Percentiles rank a stretch among this genome's conserved stretches.
These are phyloP conservation scores for Nephotettix cincticeps DNA, from an alignment of 1,140 invertebrate genomes.

Conservation along the genomic window DNA sequence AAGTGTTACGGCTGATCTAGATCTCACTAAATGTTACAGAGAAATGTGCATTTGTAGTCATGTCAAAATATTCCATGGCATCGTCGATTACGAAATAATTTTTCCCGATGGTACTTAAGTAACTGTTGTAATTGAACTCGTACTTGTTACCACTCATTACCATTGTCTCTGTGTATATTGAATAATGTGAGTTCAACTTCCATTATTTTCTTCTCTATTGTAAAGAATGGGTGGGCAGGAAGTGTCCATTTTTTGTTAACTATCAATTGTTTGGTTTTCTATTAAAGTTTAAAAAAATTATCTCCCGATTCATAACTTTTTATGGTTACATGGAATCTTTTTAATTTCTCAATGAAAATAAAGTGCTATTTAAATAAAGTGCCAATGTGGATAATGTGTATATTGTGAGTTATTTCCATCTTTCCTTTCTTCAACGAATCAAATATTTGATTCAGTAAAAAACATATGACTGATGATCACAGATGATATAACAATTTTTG, in stretches of 20 bases:
- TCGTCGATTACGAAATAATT: conserved; percentile 25
- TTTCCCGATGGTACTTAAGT: conserved; percentile 34
- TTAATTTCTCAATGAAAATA: conserved; percentile 32
- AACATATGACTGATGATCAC: too few species aligned
- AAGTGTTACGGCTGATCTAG: conserved; percentile 22
- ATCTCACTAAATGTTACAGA: conserved; percentile 31
- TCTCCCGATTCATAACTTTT: conserved; percentile 32
- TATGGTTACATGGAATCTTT: conserved; percentile 34
- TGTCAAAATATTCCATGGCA: conserved; percentile 20
- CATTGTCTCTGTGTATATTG: conserved; percentile 33
- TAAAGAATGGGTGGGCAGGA: conserved; percentile 29
- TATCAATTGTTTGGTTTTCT: conserved; percentile 28
- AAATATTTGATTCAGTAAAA: too few species aligned
- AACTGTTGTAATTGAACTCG: conserved; percentile 34
- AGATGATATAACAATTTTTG: too few species aligned
- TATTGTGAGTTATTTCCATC: neutral
- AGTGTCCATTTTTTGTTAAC: conserved; percentile 28
- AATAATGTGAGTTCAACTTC: conserved; percentile 29
- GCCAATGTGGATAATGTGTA: conserved; percentile 34
- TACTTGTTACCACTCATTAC: conserved; percentile 35
- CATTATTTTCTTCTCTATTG: conserved; percentile 26
- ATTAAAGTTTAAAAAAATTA: conserved; percentile 29
- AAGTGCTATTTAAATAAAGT: conserved; percentile 37
- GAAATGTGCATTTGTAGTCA: conserved; percentile 23
- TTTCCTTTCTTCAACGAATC: too few species aligned